Percentiles rank a stretch among this genome's conserved stretches.
phyloP scores from a whole-genome alignment of 2,113 vertebrate species.

The Natator depressus region DNA sequence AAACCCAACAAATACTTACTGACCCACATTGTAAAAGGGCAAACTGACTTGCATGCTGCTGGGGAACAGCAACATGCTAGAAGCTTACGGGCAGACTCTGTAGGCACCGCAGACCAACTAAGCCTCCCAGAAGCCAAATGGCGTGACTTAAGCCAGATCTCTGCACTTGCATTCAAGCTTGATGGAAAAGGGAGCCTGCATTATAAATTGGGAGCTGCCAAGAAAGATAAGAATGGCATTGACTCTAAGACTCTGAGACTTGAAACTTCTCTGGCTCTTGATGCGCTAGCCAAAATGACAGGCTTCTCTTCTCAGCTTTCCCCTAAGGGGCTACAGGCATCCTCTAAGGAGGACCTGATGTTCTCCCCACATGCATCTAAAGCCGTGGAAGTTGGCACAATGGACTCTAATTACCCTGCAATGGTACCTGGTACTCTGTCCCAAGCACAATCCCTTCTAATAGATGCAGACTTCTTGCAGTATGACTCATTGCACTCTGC shows the following conservation, averaged over 20 bases:
- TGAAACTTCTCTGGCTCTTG: background rate
- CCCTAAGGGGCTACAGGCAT: rapidly evolving
- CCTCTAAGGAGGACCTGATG: background rate
- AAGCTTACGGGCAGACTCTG: rapidly evolving
- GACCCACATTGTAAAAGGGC: rapidly evolving
- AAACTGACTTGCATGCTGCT: background rate
- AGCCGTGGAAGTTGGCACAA: background rate
- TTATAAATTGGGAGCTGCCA: too few relatives aligned
- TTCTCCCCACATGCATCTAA: background rate
- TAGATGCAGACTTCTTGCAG: background rate
- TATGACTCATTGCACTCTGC: background rate
- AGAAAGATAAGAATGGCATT: rapidly evolving
- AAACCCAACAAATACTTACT: rapidly evolving
- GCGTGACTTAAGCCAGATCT: background rate
- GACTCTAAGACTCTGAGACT: rapidly evolving
- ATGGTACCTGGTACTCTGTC: rapidly evolving
- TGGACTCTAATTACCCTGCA: background rate
- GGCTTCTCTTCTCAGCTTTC: background rate
- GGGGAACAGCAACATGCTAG: background rate
- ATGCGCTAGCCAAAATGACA: rapidly evolving
- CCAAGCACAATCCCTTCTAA: rapidly evolving
- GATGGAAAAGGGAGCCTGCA: background rate
- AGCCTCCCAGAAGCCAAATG: rapidly evolving
- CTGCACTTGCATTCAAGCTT: too few relatives aligned
- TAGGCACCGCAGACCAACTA: rapidly evolving